These are phyloP conservation scores for Phortica magna DNA, from an alignment of 2,888 invertebrate genomes.

Conservation along the genomic window DNA sequence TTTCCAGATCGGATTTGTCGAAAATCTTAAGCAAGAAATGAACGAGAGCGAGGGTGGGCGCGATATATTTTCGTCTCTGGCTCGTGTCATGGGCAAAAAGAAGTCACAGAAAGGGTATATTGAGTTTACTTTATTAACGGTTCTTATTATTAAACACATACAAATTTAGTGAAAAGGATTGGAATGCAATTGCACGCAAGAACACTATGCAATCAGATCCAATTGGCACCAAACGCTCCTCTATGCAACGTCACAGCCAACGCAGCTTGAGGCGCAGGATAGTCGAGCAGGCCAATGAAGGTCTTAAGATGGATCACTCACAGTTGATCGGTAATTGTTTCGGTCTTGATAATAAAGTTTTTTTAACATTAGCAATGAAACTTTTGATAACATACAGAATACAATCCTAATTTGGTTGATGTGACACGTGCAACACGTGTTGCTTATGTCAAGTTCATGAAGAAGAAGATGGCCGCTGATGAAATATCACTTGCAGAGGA, in stretches of 20 bases:
- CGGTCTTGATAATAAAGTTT: background rate
- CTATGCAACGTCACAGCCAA: slow-evolving; percentile 82
- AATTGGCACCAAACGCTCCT: slow-evolving; percentile 87
- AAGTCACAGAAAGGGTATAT: slow-evolving; percentile 76
- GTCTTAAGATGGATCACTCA: slow-evolving; percentile 85
- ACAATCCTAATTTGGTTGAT: slow-evolving; percentile 87
- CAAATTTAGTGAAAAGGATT: slow-evolving; percentile 80
- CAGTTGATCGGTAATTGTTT: slow-evolving; percentile 82
- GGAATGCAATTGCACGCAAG: slow-evolving; percentile 89
- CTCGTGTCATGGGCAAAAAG: slow-evolving; percentile 86
- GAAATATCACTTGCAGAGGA: slow-evolving; percentile 75
- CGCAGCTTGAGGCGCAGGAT: slow-evolving; percentile 87
- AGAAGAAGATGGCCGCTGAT: slow-evolving; percentile 82
- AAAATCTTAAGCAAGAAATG: slow-evolving; percentile 87
- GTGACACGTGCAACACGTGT: slow-evolving; percentile 88
- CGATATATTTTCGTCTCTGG: slow-evolving; percentile 91
- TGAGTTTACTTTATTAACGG: background rate
- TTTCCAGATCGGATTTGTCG: slow-evolving; percentile 93
- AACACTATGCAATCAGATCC: slow-evolving; percentile 86
- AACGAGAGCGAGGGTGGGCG: slow-evolving; percentile 84
- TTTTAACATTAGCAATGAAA: background rate
- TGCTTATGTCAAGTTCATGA: slow-evolving; percentile 93
- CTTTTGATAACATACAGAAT: slow-evolving; percentile 79
- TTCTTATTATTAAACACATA: no score
- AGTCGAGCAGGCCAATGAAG: slow-evolving; percentile 82